Conservation (phyloP, 2,113 vertebrate genomes). For the Terrapene triunguis region DNA sequence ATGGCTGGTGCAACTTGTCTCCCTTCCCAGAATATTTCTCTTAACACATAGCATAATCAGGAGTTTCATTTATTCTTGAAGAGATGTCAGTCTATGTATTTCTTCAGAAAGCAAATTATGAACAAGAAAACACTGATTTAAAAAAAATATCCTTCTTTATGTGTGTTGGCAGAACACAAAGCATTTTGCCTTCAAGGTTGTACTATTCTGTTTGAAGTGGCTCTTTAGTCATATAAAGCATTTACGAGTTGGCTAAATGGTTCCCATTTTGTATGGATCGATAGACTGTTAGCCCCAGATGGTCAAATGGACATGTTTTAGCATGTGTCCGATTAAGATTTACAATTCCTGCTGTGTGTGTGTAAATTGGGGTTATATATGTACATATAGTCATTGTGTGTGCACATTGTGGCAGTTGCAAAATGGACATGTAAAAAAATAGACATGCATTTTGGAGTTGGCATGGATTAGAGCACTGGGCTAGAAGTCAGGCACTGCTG, state of each 20-base stretch:
- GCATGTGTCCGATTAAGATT: conserved; percentile 32
- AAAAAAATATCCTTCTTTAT: conserved; percentile 37
- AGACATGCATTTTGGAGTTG: conserved; percentile 39
- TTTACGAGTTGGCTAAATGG: conserved; percentile 28
- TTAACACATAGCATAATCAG: conserved; percentile 28
- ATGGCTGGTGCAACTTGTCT: conserved; percentile 38
- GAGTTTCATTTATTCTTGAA: conserved; percentile 60
- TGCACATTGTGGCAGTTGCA: not conserved
- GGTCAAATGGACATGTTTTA: conserved; percentile 56
- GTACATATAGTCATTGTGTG: not conserved
- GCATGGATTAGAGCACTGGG: conserved; percentile 34
- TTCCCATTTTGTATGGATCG: conserved; percentile 32
- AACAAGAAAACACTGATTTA: conserved; percentile 47
- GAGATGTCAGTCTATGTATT: conserved; percentile 49
- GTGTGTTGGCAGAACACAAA: conserved; percentile 51
- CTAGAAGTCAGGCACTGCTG: conserved; percentile 70
- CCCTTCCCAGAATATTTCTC: conserved; percentile 16
- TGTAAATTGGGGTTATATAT: conserved; percentile 5
- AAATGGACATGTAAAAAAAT: not conserved
- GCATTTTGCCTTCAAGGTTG: conserved; percentile 26
- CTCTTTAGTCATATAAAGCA: not conserved
- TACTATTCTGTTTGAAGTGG: conserved; percentile 51
- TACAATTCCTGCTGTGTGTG: conserved; percentile 14
- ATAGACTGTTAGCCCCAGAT: not conserved
- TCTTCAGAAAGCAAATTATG: conserved; percentile 69